Base-by-base conservation (phyloP, 2,113 vertebrate species). In the Lagopus muta region DNA sequence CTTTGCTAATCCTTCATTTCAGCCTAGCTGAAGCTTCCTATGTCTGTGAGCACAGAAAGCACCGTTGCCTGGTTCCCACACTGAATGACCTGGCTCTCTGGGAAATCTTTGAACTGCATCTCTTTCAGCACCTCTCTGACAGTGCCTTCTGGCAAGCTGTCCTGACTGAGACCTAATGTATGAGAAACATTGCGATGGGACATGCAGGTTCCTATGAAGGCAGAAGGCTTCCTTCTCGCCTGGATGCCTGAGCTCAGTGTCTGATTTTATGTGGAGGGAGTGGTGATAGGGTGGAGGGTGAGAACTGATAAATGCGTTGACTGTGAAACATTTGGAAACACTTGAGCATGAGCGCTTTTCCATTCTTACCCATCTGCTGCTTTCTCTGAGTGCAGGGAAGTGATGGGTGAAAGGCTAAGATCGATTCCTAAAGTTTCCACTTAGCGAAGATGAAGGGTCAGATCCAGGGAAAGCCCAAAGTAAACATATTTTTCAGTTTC, bases 291-390 rank as follows among this genome's bases (percentile, higher is more conserved):
- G 94, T 69, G 85, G 86, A 88, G 95, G 72, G 88, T 90, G 93
- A 89, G 80, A 91, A 94, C 47, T 38, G 14, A 62, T 92, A 94
- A 96, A 95, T 93, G 88, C 3, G 1, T 78, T 54, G 67, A 79
- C 86, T 95, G 64, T n/a, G 75, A 96, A 94, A 96, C 96, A 95
- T 96, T 96, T 94, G 95, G 95, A 97, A 97, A 93, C 52, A 85
- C 62, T 97, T 95, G 84, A 95, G 75, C 76, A 61, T 2, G 10
- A 96, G 70, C 76, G 52, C 84, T 96, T 91, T 96, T 96, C 82
- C 11, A 0, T 73, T 88, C 88, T 93, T 91, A 65, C 30, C 76
- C 30, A 65, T 87, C 52, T 90, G 47, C 81, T 88, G 74, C 57
- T 38, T 85, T 95, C 64, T 72, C 61, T 66, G 70, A 91, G 76